Base-by-base conservation (phyloP, 2,113 vertebrate species). In the Procavia capensis region DNA sequence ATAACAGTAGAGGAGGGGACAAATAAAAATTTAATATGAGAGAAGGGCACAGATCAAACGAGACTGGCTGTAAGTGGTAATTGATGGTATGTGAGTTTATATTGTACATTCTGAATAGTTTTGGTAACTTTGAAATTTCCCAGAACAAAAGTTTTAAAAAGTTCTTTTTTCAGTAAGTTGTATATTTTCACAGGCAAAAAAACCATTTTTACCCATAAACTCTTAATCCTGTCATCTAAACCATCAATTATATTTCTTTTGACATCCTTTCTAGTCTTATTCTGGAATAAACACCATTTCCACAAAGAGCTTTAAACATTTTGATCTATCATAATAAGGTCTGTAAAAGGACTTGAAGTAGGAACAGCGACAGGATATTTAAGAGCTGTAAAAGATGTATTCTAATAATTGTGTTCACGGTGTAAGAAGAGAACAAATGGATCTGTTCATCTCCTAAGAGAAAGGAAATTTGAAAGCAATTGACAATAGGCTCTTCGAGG, bases 51-150 rank as follows among this genome's bases (percentile, higher is more conserved):
- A 50, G 75, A 50, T 78, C 43, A 95, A n/a, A 45, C n/a, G 31
- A 68, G 20, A 47, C 29, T 27, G 25, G 5, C 31, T n/a, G 27
- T 57, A 50, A 78, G 39, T n/a, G 50, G 31, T 87, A 14, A 27
- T 64, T 45, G 27, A 57, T 54, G 36, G 39, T 41, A 57, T n/a
- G 43, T 2, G 57, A 85, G 5, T n/a, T 29, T 47, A 27, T 76
- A 10, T 50, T 54, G 36, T 47, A 70, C 22, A 75, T 20, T 41
- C 25, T 61, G 36, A 94, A 43, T 54, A 34, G 3, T 83, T 90
- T 79, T 88, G 78, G 75, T 85, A 47, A 78, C 31, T 91, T 61
- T 72, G 14, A 80, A 80, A 57, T 90, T 88, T 84, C 17, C 87
- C 34, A 76, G 16, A 80, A 75, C 34, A 88, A 72, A 85, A 81